These are phyloP conservation scores for Rhabdornis inornatus DNA, from an alignment of 2,113 vertebrate genomes.

Conservation along the genomic window DNA sequence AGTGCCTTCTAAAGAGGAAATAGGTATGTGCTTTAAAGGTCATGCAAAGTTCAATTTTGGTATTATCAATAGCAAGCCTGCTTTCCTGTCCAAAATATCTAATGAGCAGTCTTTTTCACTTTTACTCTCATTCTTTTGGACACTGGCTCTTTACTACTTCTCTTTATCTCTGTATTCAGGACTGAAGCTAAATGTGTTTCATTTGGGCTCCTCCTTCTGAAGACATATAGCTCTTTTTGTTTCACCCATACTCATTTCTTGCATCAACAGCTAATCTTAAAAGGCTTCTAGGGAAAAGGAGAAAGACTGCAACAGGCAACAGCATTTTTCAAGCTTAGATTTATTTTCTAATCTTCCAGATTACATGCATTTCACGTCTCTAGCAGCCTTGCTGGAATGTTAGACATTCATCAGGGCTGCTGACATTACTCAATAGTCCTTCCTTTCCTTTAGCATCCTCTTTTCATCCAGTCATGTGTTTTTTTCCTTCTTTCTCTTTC, in stretches of 20 bases:
- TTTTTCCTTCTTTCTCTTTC: neutral
- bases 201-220: neutral
- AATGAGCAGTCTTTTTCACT: neutral
- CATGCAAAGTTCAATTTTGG: neutral
- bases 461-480: neutral
- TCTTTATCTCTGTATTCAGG: neutral
- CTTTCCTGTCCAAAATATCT: neutral
- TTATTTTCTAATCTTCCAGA: conserved; percentile 9
- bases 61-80: neutral
- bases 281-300: neutral
- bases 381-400: neutral
- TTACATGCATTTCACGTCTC: neutral
- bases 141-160: neutral
- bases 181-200: neutral
- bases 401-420: neutral
- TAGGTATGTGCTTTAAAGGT: neutral
- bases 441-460: neutral
- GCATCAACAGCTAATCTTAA: conserved; percentile 5
- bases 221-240: neutral
- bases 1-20: neutral
- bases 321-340: conserved; percentile 6
- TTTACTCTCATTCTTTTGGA: neutral
- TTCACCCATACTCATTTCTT: neutral
- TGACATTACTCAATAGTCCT: neutral
- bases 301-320: neutral